Conservation (phyloP, 2,797 vertebrate genomes). For the Eupleurogrammus muticus region DNA sequence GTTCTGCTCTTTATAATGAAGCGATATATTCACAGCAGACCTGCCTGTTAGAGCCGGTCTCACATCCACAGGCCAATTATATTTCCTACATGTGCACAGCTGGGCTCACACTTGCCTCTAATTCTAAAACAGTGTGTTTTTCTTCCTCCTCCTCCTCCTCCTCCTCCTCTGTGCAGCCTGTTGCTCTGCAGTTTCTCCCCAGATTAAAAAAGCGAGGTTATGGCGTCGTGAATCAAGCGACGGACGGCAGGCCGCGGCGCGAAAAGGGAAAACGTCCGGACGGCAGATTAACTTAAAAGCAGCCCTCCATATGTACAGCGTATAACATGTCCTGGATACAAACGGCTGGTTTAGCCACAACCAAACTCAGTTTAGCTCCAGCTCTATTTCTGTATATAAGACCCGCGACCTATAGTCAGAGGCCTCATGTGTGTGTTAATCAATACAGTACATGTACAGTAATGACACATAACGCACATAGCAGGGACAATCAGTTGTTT, state of each 20-base stretch:
- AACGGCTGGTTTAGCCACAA: too few relatives aligned
- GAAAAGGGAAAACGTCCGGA: slow-evolving; percentile 30
- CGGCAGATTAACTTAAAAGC: slow-evolving; percentile 60
- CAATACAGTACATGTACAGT: too few relatives aligned
- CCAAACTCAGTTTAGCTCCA: too few relatives aligned
- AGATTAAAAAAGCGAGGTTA: slow-evolving; percentile 67
- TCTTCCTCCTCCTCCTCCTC: too few relatives aligned
- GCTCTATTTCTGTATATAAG: too few relatives aligned
- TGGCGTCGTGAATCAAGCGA: slow-evolving; percentile 50
- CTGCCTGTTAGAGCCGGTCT: slow-evolving; percentile 50
- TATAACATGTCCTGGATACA: slow-evolving; percentile 9
- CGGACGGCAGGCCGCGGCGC: slow-evolving; percentile 37
- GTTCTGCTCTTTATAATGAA: slow-evolving; percentile 56
- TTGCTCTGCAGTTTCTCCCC: slow-evolving; percentile 51
- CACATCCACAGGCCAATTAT: slow-evolving; percentile 65
- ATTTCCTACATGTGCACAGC: slow-evolving; percentile 51
- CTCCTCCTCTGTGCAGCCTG: slow-evolving; percentile 32
- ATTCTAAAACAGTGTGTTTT: slow-evolving; percentile 37
- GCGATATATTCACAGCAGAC: slow-evolving; percentile 58
- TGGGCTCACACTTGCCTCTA: slow-evolving; percentile 49
- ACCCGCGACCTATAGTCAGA: too few relatives aligned
- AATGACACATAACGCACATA: too few relatives aligned
- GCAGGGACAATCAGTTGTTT: too few relatives aligned
- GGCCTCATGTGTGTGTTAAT: too few relatives aligned
- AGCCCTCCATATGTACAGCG: slow-evolving; percentile 23